Evolutionary conservation across 2,888 invertebrate species (phyloP).

Genomic region (Spodoptera exigua): DNA sequence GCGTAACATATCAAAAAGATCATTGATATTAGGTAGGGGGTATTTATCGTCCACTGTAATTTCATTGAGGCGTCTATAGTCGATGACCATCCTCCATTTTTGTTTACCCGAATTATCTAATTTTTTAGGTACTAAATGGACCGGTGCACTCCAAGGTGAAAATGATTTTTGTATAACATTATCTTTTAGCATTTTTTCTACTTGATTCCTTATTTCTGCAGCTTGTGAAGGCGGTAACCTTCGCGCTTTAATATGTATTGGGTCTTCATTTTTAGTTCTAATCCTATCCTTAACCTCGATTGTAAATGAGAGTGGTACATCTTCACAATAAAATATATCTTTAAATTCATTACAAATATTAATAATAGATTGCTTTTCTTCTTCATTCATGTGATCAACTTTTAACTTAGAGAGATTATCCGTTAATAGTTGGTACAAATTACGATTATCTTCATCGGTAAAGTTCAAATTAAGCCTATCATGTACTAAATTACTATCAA

Average conservation of each 20-base stretch:
- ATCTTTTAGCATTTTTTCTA: constrained; percentile 7
- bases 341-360: constrained; percentile 53
- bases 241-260: constrained; percentile 57
- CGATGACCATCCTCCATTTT: no score
- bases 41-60: constrained; percentile 58
- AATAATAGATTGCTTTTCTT: constrained; percentile 54
- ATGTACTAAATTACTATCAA: neutral
- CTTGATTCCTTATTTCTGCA: constrained; percentile 8
- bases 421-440: neutral
- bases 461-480: no score
- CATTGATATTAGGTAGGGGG: constrained; percentile 9
- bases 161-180: constrained; percentile 34
- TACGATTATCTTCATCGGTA: no score
- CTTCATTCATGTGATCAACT: constrained; percentile 56
- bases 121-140: no score
- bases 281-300: constrained; percentile 65
- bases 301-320: constrained; percentile 34
- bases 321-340: no score
- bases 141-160: no score
- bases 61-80: constrained; percentile 43
- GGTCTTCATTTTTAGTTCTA: constrained; percentile 55
- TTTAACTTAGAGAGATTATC: constrained; percentile 14
- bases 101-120: no score
- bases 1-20: constrained; percentile 39
- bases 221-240: constrained; percentile 57